Conservation (phyloP, 1,140 invertebrate species). For the Anagrus nilaparvatae region DNA sequence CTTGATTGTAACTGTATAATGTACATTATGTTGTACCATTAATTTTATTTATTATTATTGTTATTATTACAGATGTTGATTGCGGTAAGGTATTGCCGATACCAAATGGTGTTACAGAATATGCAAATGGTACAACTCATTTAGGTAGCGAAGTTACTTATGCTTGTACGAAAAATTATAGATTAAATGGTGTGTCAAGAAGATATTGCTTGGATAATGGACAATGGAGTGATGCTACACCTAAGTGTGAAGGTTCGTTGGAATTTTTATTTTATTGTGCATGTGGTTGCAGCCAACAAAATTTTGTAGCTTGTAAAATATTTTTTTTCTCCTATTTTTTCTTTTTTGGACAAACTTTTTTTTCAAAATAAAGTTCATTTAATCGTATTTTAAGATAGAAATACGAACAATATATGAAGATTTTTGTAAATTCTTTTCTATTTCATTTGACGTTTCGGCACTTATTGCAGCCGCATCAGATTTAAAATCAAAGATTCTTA, state of each 20-base stretch:
- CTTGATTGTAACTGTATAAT: too few relatives aligned
- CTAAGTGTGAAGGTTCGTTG: constrained; percentile 73
- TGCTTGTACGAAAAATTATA: constrained; percentile 69
- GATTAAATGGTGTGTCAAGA: constrained; percentile 60
- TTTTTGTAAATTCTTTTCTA: too few relatives aligned
- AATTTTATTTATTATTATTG: constrained; percentile 1
- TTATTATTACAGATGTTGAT: constrained; percentile 71
- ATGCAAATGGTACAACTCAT: constrained; percentile 67
- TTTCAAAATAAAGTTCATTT: background rate
- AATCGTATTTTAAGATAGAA: too few relatives aligned
- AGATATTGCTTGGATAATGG: constrained; percentile 64
- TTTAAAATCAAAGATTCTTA: too few relatives aligned
- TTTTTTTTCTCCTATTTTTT: constrained; percentile 1
- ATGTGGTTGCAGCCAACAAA: background rate
- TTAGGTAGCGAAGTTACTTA: constrained; percentile 70
- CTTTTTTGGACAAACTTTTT: background rate
- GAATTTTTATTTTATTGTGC: too few relatives aligned
- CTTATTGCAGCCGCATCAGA: too few relatives aligned
- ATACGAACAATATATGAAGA: too few relatives aligned
- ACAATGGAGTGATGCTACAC: constrained; percentile 72
- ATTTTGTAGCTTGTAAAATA: background rate
- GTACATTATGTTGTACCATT: too few relatives aligned
- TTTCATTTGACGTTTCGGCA: too few relatives aligned
- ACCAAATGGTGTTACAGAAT: constrained; percentile 66
- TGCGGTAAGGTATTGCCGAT: constrained; percentile 76